Percentiles rank a stretch among this genome's conserved stretches.
Evolutionary conservation across 92 coral and sea anemone species (phyloP).

Genomic region (Porites cylindrica): DNA sequence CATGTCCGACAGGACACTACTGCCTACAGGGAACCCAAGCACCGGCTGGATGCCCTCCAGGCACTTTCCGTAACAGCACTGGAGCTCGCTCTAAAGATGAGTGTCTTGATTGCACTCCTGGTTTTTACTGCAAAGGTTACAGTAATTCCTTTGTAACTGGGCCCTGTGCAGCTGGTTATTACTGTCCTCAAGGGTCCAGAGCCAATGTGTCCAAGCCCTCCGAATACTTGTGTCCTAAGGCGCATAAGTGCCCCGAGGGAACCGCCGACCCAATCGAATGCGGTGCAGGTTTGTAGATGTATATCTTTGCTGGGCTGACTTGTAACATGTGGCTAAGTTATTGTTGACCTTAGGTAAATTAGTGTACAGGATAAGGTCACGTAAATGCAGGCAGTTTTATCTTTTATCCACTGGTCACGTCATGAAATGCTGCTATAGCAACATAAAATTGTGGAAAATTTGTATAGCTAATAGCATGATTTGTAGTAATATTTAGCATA

Average conservation of each 20-base stretch:
- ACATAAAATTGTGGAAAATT: no score
- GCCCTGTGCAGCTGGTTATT: constrained; percentile 83
- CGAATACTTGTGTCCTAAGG: constrained; percentile 80
- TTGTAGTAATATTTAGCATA: no score
- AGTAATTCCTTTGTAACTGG: constrained; percentile 85
- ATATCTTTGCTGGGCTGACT: no score
- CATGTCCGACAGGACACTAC: constrained; percentile 85
- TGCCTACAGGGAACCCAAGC: constrained; percentile 86
- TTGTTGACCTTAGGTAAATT: no score
- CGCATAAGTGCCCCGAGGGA: constrained; percentile 87
- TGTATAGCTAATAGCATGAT: no score
- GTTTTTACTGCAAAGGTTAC: constrained; percentile 88
- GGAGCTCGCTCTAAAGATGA: constrained; percentile 88
- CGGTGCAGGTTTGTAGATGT: constrained; percentile 68
- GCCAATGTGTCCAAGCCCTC: constrained; percentile 88
- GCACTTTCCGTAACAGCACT: constrained; percentile 97
- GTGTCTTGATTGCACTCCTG: constrained; percentile 94
- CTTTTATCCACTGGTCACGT: no score
- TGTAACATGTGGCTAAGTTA: no score
- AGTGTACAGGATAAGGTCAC: no score
- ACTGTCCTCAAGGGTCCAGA: constrained; percentile 90
- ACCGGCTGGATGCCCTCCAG: constrained; percentile 88
- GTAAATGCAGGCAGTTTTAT: no score
- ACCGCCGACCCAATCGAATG: constrained; percentile 85
- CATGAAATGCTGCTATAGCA: no score